Conservation (phyloP, 2,113 vertebrate species). For the Clarias macrocephalus region DNA sequence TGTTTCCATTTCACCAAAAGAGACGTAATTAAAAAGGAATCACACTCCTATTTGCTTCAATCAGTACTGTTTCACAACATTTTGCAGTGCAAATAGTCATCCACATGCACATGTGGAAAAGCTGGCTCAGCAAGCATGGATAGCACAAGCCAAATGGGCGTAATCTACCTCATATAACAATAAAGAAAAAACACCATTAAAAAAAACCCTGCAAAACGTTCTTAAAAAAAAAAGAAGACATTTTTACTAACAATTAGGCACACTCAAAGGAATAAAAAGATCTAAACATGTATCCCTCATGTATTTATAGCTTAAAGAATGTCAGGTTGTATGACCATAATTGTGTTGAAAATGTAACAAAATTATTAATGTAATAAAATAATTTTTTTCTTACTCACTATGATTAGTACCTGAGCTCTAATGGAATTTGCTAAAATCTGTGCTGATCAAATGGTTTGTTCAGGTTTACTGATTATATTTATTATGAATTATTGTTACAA, state of each 20-base stretch:
- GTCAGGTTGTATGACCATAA: not conserved
- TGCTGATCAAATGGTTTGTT: too few relatives aligned
- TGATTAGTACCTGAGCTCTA: not conserved
- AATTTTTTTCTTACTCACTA: not conserved
- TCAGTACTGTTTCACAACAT: conserved; percentile 5
- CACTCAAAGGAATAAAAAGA: not conserved
- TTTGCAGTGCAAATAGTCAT: not conserved
- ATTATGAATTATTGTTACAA: too few relatives aligned
- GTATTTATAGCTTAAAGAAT: not conserved
- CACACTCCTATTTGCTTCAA: not conserved
- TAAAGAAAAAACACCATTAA: not conserved
- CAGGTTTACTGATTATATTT: too few relatives aligned
- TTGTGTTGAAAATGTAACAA: not conserved
- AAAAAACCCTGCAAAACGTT: not conserved
- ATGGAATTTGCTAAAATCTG: too few relatives aligned
- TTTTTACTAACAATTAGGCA: not conserved
- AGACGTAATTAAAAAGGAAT: not conserved
- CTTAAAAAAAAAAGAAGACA: too few relatives aligned
- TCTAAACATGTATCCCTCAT: not conserved
- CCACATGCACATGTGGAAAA: not conserved
- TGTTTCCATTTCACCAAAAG: not conserved
- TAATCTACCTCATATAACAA: not conserved
- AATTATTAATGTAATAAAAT: too few relatives aligned
- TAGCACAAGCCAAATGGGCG: not conserved
- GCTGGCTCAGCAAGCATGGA: not conserved